phyloP scores from a whole-genome alignment of 1,140 invertebrate genomes.

The Palaemon carinicauda region DNA sequence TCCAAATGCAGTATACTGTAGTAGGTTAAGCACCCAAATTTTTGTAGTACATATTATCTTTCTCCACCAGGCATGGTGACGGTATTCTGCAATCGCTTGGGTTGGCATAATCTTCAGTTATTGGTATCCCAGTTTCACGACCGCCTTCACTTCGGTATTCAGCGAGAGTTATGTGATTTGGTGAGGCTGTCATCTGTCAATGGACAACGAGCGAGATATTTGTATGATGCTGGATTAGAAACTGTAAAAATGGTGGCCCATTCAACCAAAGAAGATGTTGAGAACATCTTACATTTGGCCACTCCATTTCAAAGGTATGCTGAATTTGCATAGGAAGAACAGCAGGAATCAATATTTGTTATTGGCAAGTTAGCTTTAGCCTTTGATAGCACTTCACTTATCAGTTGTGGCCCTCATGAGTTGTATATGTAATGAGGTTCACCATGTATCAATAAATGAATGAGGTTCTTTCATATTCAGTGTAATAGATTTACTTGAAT shows the following conservation, averaged over 20 bases:
- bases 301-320: slow-evolving; percentile 80
- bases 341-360: neutral
- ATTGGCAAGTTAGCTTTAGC: neutral
- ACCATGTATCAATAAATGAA: too few relatives aligned
- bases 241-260: slow-evolving; percentile 80
- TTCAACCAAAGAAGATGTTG: slow-evolving; percentile 74
- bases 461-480: too few relatives aligned
- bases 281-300: slow-evolving; percentile 79
- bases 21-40: too few relatives aligned
- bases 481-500: too few relatives aligned
- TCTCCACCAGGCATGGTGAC: slow-evolving; percentile 82
- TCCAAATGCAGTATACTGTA: too few relatives aligned
- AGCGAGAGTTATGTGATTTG: slow-evolving; percentile 90
- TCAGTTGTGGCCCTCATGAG: neutral
- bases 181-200: slow-evolving; percentile 86
- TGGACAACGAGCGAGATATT: slow-evolving; percentile 81
- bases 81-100: slow-evolving; percentile 89
- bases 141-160: slow-evolving; percentile 92
- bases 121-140: slow-evolving; percentile 92
- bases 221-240: slow-evolving; percentile 86
- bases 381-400: neutral
- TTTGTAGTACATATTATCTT: neutral
- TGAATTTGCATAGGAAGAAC: too few relatives aligned
- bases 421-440: too few relatives aligned
- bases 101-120: slow-evolving; percentile 90